Percentiles rank a stretch among this genome's conserved stretches.
Evolutionary conservation across 2,113 vertebrate species (phyloP).

Genomic region (Pollachius pollachius): DNA sequence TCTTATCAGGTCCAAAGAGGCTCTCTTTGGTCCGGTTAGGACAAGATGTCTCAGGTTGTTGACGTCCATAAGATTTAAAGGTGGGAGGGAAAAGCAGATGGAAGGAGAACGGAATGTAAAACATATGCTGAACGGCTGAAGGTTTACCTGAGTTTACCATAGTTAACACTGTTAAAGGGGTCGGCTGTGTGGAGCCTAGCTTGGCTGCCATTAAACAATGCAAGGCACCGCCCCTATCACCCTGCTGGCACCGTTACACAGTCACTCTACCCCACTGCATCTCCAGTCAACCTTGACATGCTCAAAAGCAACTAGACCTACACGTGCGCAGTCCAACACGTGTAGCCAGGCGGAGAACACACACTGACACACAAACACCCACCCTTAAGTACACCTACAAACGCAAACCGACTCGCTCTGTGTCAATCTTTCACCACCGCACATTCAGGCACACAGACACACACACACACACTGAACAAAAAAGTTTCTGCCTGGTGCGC

Average conservation of each 20-base stretch:
- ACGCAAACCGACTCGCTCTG: constrained; percentile 21
- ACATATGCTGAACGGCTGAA: no score
- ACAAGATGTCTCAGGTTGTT: no score
- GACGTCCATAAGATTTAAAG: no score
- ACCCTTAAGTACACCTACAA: constrained; percentile 8
- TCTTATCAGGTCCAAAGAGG: no score
- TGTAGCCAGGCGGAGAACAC: not conserved
- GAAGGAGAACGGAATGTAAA: no score
- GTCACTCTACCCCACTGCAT: no score
- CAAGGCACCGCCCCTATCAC: not conserved
- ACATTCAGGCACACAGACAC: not conserved
- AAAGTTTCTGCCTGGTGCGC: not conserved
- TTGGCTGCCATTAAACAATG: constrained; percentile 6
- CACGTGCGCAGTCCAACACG: constrained; percentile 2
- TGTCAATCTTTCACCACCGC: not conserved
- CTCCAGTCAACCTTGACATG: no score
- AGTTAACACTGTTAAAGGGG: no score
- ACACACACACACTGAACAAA: not conserved
- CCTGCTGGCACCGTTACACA: not conserved
- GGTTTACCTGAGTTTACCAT: no score
- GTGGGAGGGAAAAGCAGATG: no score
- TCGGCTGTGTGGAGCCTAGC: no score
- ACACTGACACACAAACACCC: constrained; percentile 7
- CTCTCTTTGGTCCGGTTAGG: no score
- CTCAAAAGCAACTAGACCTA: not conserved